Percentiles rank a stretch among this genome's conserved stretches.
Conservation (phyloP, 2,113 vertebrate genomes). For the Tragelaphus buxtoni region DNA sequence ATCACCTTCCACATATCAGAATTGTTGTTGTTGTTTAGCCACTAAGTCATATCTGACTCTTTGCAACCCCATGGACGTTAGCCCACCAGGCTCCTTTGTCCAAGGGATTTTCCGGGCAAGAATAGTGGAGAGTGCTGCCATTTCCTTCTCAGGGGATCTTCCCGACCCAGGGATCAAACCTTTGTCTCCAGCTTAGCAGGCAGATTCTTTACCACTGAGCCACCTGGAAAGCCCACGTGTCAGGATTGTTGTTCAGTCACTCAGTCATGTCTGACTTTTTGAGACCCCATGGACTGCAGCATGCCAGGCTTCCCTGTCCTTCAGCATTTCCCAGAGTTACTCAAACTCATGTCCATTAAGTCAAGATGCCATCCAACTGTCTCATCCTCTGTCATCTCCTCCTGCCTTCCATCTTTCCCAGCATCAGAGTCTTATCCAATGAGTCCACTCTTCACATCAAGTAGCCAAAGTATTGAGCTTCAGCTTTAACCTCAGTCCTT, state of each 20-base stretch:
- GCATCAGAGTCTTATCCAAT: neutral
- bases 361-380: neutral
- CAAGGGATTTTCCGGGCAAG: neutral
- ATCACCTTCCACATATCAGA: neutral
- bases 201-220: neutral
- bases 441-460: neutral
- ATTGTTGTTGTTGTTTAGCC: neutral
- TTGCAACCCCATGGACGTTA: neutral
- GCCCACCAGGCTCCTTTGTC: neutral
- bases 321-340: neutral
- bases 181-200: neutral
- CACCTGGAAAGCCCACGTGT: neutral
- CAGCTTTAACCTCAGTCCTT: neutral
- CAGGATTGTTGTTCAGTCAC: neutral
- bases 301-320: neutral
- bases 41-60: neutral
- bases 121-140: neutral
- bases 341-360: neutral
- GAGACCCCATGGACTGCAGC: neutral
- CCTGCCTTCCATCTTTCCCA: neutral
- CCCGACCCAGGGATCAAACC: neutral
- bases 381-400: fast-evolving
- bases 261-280: neutral
- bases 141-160: neutral
- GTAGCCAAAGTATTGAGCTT: neutral